These are phyloP conservation scores for Archivesica marissinica DNA, from an alignment of 1,140 invertebrate genomes.

Conservation along the genomic window DNA sequence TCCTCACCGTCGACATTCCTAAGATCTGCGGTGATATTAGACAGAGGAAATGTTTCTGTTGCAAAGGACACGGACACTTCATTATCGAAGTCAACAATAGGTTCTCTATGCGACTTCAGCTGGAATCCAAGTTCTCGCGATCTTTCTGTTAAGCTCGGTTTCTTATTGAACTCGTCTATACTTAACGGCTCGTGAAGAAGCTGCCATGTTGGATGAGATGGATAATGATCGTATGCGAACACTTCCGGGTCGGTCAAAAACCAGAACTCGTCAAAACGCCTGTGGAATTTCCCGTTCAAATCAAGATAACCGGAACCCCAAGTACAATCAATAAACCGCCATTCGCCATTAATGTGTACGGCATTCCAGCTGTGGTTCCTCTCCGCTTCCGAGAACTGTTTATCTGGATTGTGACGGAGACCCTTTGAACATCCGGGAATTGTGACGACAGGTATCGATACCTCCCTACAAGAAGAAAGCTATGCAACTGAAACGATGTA, in stretches of 20 bases:
- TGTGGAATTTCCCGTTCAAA: slow-evolving; percentile 42
- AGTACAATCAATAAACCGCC: slow-evolving; percentile 79
- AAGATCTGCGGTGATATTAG: slow-evolving; percentile 52
- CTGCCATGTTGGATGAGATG: slow-evolving; percentile 66
- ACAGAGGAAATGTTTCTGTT: slow-evolving; percentile 40
- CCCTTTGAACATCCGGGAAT: slow-evolving; percentile 59
- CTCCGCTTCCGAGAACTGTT: slow-evolving; percentile 42
- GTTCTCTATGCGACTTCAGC: slow-evolving; percentile 53
- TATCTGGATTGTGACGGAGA: slow-evolving; percentile 48
- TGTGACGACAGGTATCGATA: slow-evolving; percentile 36
- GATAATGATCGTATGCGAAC: slow-evolving; percentile 84
- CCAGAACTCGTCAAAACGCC: slow-evolving; percentile 75
- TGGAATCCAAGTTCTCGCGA: slow-evolving; percentile 54
- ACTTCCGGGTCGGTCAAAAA: slow-evolving; percentile 85
- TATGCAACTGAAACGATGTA: too few relatives aligned
- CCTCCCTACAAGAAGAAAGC: slow-evolving; percentile 55
- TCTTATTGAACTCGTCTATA: slow-evolving; percentile 59
- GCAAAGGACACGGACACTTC: slow-evolving; percentile 52
- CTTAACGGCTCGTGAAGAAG: slow-evolving; percentile 68
- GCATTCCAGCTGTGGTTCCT: slow-evolving; percentile 73
- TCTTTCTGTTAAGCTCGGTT: slow-evolving; percentile 50
- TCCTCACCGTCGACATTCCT: slow-evolving; percentile 27
- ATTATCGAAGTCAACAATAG: slow-evolving; percentile 50
- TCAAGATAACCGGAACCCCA: slow-evolving; percentile 82
- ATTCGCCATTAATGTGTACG: slow-evolving; percentile 65